Evolutionary conservation across 2,797 vertebrate genomes (phyloP).

Genomic region (Columba guinea): DNA sequence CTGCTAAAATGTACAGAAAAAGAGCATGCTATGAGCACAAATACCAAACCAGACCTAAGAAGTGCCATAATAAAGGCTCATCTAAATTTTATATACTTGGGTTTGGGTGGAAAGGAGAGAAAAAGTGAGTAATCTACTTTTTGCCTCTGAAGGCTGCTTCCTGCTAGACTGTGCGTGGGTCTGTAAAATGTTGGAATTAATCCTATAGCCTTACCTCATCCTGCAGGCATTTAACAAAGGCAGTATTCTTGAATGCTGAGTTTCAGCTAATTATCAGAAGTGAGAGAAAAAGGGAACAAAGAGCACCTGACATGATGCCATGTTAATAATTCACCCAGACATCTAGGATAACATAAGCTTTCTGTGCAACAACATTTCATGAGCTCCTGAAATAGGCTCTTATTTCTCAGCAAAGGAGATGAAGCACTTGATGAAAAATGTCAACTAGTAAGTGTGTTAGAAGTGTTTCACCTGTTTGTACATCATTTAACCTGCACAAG

Average conservation of each 20-base stretch:
- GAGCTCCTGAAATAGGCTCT: not conserved
- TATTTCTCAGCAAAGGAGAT: not conserved
- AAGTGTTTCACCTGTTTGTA: not conserved
- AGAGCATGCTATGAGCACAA: not conserved
- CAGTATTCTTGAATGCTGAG: slow-evolving; percentile 64
- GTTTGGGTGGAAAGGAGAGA: not conserved
- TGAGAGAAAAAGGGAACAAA: slow-evolving; percentile 45
- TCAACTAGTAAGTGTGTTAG: not conserved
- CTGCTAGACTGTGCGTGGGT: not conserved
- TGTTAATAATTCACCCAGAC: slow-evolving; percentile 61
- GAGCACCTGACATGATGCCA: slow-evolving; percentile 53
- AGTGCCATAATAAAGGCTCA: not conserved
- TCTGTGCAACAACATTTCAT: not conserved
- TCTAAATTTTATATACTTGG: not conserved
- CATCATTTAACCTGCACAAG: not conserved
- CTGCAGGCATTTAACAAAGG: slow-evolving; percentile 75
- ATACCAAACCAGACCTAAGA: not conserved
- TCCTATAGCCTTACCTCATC: slow-evolving; percentile 71
- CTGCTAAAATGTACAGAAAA: not conserved
- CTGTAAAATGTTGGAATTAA: slow-evolving; percentile 57
- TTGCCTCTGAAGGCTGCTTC: not conserved
- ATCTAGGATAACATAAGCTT: slow-evolving; percentile 32
- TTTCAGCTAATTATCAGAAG: slow-evolving; percentile 68
- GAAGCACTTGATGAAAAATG: not conserved
- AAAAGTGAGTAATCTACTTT: not conserved